Conservation (phyloP, 2,113 vertebrate species). For the Gallinago media region DNA sequence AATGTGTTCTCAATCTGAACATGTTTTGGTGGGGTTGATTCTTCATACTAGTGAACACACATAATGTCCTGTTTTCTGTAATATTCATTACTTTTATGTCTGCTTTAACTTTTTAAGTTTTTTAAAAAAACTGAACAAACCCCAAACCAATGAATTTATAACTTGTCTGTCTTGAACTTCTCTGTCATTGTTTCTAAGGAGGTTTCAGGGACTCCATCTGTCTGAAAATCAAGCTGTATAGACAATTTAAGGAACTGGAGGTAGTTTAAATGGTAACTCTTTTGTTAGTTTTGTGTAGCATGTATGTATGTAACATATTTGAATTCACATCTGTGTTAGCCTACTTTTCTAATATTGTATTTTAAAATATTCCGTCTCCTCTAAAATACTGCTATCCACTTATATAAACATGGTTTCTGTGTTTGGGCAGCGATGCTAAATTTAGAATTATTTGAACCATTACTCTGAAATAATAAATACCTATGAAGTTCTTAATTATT, state of each 20-base stretch:
- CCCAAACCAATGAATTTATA: background rate
- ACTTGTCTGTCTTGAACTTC: rapidly evolving
- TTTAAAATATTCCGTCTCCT: background rate
- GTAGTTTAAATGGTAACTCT: background rate
- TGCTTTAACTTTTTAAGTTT: background rate
- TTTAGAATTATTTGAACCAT: background rate
- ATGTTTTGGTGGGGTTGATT: background rate
- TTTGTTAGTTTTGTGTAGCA: background rate
- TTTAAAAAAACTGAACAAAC: background rate
- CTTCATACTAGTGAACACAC: background rate
- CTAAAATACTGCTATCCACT: background rate
- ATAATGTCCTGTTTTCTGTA: background rate
- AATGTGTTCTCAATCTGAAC: background rate
- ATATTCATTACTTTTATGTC: background rate
- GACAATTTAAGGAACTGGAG: background rate
- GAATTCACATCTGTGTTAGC: background rate
- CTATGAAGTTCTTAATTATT: rapidly evolving
- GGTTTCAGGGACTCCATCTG: background rate
- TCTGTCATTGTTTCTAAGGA: background rate
- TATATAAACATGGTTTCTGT: background rate
- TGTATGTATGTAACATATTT: background rate
- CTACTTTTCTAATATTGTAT: background rate
- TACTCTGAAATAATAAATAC: background rate
- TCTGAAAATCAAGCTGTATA: background rate
- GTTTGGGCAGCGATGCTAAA: background rate